phyloP scores from a whole-genome alignment of 2,113 vertebrate species.

The Dicerorhinus sumatrensis region DNA sequence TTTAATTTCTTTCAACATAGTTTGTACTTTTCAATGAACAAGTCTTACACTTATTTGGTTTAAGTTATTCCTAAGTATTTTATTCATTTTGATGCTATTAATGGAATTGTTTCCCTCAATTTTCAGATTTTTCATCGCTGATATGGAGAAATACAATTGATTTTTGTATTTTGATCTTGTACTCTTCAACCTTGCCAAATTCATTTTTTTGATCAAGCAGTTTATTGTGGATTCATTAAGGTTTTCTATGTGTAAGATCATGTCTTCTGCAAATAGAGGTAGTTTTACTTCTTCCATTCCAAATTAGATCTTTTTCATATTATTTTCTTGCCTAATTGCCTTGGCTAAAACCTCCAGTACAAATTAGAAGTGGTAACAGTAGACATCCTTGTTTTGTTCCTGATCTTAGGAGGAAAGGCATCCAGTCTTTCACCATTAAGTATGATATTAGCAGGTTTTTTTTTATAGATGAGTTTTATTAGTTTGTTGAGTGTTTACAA shows the following conservation, averaged over 20 bases:
- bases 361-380: neutral
- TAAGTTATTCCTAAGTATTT: neutral
- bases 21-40: neutral
- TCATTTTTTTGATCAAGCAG: neutral
- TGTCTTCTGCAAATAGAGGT: neutral
- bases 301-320: neutral
- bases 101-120: neutral
- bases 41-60: neutral
- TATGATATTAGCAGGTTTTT: no score
- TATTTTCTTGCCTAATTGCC: neutral
- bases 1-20: neutral
- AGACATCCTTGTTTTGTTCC: neutral
- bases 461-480: neutral
- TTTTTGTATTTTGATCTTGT: neutral
- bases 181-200: neutral
- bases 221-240: neutral
- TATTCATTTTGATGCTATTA: neutral
- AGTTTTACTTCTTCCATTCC: neutral
- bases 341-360: neutral
- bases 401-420: neutral
- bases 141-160: neutral
- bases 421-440: neutral
- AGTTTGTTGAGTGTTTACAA: neutral
- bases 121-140: neutral
- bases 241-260: neutral